Evolutionary conservation across 2,888 invertebrate species (phyloP).

Genomic region (Steinernema hermaphroditum): DNA sequence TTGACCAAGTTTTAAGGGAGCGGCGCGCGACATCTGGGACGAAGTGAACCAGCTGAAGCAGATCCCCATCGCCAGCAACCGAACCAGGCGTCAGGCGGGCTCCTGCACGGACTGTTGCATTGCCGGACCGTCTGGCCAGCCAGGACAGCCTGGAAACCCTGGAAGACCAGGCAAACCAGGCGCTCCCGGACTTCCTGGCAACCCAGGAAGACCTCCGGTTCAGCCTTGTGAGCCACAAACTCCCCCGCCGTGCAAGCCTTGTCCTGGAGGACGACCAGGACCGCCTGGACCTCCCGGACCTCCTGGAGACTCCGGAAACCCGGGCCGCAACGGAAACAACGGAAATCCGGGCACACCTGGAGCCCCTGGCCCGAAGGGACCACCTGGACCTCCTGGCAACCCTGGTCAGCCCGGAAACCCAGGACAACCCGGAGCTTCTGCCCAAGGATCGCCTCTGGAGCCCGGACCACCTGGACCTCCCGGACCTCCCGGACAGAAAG

Average conservation of each 20-base stretch:
- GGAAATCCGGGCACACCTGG: constrained; percentile 13
- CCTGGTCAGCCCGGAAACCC: constrained; percentile 6
- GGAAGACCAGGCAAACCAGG: constrained; percentile 49
- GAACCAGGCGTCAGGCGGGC: constrained; percentile 39
- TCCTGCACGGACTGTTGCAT: constrained; percentile 49
- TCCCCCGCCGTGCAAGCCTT: constrained; percentile 16
- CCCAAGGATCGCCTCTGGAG: constrained; percentile 22
- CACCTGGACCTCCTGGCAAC: constrained; percentile 21
- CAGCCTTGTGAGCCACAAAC: constrained; percentile 12
- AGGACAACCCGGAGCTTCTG: constrained; percentile 6
- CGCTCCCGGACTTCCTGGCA: constrained; percentile 32
- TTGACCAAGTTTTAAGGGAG: constrained; percentile 33
- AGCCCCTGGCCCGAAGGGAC: constrained; percentile 11
- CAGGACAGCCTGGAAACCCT: constrained; percentile 45
- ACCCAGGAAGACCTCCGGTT: constrained; percentile 21
- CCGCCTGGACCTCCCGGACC: constrained; percentile 31
- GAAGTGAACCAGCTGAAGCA: constrained; percentile 38
- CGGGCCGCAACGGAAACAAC: constrained; percentile 12
- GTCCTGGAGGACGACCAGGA: not conserved
- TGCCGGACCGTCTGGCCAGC: constrained; percentile 51
- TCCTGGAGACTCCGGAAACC: constrained; percentile 27
- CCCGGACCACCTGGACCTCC: constrained; percentile 30
- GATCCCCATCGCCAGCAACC: constrained; percentile 32
- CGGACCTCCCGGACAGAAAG: constrained; percentile 15
- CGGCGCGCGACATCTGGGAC: constrained; percentile 40